A percentile compares a stretch with the other conserved stretches of the same genome.
Conservation (phyloP, 2,888 invertebrate species). For the Macroteleia sp. region DNA sequence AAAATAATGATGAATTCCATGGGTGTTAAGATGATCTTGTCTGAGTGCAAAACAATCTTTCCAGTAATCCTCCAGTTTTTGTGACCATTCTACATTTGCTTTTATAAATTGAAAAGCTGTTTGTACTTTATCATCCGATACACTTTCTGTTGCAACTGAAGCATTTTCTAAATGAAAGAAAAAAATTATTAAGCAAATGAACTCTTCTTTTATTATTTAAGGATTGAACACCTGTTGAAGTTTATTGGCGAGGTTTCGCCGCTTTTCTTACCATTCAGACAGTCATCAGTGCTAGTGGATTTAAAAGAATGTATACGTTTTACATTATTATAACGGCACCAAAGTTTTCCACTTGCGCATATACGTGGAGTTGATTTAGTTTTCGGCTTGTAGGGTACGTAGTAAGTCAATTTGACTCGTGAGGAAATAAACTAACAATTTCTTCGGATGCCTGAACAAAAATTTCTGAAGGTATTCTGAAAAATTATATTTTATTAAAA, state of each 20-base stretch:
- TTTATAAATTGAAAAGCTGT: slow-evolving; percentile 3
- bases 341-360: slow-evolving; percentile 9
- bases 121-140: neutral
- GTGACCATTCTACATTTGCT: slow-evolving; percentile 6
- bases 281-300: neutral
- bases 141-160: neutral
- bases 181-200: neutral
- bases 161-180: neutral
- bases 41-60: neutral
- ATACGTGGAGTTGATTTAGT: neutral
- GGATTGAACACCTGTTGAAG: neutral
- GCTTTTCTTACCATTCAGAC: neutral
- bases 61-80: slow-evolving; percentile 2
- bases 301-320: neutral
- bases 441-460: neutral
- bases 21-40: neutral
- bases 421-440: neutral
- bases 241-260: neutral
- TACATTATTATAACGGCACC: neutral
- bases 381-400: slow-evolving; percentile 9
- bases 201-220: neutral
- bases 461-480: neutral
- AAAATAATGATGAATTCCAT: too few relatives aligned
- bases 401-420: slow-evolving; percentile 4
- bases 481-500: neutral